Conservation (phyloP, 1,140 invertebrate species). For the Drosophila pseudoobscura region DNA sequence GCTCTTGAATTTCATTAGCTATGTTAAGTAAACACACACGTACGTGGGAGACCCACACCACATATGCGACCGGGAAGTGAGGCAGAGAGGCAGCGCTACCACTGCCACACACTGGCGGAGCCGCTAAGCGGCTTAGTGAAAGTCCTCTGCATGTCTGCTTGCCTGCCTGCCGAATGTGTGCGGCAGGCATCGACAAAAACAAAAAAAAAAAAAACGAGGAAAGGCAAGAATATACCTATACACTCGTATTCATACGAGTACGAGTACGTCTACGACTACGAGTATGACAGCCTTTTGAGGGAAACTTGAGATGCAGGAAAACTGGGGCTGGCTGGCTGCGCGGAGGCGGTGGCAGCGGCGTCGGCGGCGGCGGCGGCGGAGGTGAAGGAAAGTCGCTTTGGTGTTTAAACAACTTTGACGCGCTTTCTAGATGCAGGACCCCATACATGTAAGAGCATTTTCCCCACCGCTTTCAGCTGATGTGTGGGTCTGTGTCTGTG, state of each 20-base stretch:
- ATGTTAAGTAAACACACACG: constrained; percentile 47
- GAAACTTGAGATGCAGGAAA: constrained; percentile 28
- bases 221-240: not conserved
- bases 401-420: constrained; percentile 78
- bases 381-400: constrained; percentile 21
- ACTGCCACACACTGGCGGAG: constrained; percentile 25
- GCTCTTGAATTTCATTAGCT: constrained; percentile 73
- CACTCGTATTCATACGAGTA: constrained; percentile 4
- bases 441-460: not conserved
- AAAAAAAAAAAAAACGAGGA: not conserved
- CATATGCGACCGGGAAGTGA: constrained; percentile 16
- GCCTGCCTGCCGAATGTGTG: constrained; percentile 34
- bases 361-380: no score
- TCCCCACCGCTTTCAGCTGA: not conserved
- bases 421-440: constrained; percentile 41
- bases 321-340: no score
- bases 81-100: constrained; percentile 16
- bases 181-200: constrained; percentile 1
- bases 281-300: constrained; percentile 21
- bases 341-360: no score
- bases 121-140: constrained; percentile 73
- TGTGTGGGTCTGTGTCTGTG: constrained; percentile 20
- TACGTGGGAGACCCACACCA: constrained; percentile 6
- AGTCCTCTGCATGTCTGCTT: constrained; percentile 56
- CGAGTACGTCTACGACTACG: constrained; percentile 8